Base-by-base conservation (phyloP, 2,113 vertebrate genomes). In the Meleagris gallopavo region DNA sequence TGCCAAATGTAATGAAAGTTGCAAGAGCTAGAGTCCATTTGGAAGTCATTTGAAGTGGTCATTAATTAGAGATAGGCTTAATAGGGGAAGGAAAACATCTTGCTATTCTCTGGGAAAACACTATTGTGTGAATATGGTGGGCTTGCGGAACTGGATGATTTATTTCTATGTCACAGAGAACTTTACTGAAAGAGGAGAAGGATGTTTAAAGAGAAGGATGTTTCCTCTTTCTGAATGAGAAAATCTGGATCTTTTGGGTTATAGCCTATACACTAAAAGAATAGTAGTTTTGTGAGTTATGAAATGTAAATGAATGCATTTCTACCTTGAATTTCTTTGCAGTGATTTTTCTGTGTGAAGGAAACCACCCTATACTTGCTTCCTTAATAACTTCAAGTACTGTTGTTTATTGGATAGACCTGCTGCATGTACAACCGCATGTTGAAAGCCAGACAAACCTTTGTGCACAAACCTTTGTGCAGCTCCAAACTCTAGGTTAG, bases 231-330 rank as follows among this genome's bases (percentile, higher is more conserved):
- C n/a, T 22, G 5, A 55, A 5, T 38, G 16, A 15, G 9, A 19
- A 41, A 73, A 73, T 6, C 27, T 50, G 46, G 24, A 25, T 50
- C 7, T 50, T 70, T 29, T 50, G 11, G 17, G 24, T 36, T 50
- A 29, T 36, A 36, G 46, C 38, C 71, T 88, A 77, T 58, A 46
- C 46, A 43, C 27, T 85, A 17, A 43, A 30, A 24, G 40, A 62
- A 32, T 91, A 80, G 52, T 48, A 48, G 72, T 86, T 93, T 83
- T 57, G 65, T 83, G 62, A 67, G 76, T 73, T 91, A 14, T 86
- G 77, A 88, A 46, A 86, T 54, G 71, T 36, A 52, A 80, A 87
- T 81, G 61, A 30, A 38, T 85, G 71, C 5, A 25, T 34, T 91
- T 77, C 83, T 87, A 34, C 61, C 32, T 46, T 17, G 73, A 48